These are phyloP conservation scores for Tiliacea citrago DNA, from an alignment of 2,888 invertebrate species.

Conservation along the genomic window DNA sequence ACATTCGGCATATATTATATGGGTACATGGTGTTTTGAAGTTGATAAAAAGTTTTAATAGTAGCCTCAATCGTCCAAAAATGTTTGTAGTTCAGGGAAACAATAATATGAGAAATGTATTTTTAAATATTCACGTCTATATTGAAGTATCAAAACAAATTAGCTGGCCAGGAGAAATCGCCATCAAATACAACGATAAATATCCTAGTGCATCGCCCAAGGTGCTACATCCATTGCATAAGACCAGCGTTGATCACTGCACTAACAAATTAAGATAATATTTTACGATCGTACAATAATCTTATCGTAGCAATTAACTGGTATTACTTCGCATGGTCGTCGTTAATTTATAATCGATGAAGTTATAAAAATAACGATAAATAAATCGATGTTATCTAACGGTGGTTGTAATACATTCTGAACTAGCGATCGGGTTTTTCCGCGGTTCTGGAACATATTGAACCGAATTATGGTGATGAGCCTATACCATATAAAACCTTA, in stretches of 20 bases:
- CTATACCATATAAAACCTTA: conserved; percentile 5
- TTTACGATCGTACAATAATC: conserved; percentile 71
- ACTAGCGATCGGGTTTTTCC: conserved; percentile 18
- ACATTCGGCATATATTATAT: too few species aligned
- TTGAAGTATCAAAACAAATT: conserved; percentile 27
- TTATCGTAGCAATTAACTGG: conserved; percentile 77
- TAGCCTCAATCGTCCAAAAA: not conserved
- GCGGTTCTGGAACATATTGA: not conserved
- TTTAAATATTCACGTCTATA: conserved; percentile 23
- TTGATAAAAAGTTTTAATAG: too few species aligned
- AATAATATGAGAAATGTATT: not conserved
- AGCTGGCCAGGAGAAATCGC: conserved; percentile 35
- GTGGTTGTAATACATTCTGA: conserved; percentile 17
- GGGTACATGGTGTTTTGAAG: not conserved
- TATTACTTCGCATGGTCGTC: conserved; percentile 58
- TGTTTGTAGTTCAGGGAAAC: not conserved
- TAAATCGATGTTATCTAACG: conserved; percentile 60
- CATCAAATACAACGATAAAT: conserved; percentile 31
- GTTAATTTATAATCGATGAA: conserved; percentile 62
- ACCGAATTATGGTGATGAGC: conserved; percentile 15
- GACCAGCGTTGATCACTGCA: conserved; percentile 41
- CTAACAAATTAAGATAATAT: conserved; percentile 68
- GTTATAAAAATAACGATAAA: conserved; percentile 65
- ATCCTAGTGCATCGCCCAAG: conserved; percentile 40
- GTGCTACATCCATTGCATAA: conserved; percentile 49